Base-by-base conservation (phyloP, 2,113 vertebrate species). In the Falco punctatus region DNA sequence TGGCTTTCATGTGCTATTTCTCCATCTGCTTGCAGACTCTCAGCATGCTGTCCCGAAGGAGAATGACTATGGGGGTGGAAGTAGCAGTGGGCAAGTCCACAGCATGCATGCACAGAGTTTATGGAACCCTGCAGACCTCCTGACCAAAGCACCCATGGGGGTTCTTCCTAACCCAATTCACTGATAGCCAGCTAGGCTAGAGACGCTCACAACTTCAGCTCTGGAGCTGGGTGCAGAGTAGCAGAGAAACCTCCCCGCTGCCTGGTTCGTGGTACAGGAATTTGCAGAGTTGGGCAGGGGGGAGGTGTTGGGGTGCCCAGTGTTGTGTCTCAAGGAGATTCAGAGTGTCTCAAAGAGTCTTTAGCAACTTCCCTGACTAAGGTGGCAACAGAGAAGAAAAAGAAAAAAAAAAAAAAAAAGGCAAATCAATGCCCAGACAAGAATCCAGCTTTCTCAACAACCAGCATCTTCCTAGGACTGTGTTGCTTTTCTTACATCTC, bases 381-480 rank as follows among this genome's bases (percentile, higher is more conserved):
- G 1, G 21, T 26, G 33, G 17, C 21, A n/a, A 33, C 8, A 9
- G 3, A 9, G 2, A 4, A 24, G 7, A 32, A 9, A 48, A 16
- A 24, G 42, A 15, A 12, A 17, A 6, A 46, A n/a, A 46, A 59
- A 10, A 12, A 17, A 6, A 46, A 38, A 46, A 59, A 10, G 7
- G 18, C 9, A 67, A 61, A 70, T 59, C 21, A 42, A 24, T 71
- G 44, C 61, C 75, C 88, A 54, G 18, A 65, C 22, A n/a, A 59
- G 24, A 90, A 23, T 6, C 2, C 33, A 75, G 10, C 27, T 84
- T 81, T 94, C 80, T 33, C 77, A 74, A 32, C 30, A 88, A 1
- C 16, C 35, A 72, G 2, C 35, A 9, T 79, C 58, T 61, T 78
- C 81, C 69, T 67, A 78, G 49, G 40, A 23, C 51, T 48, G 33